Base-by-base conservation (phyloP, 1,140 invertebrate species). In the Diabrotica undecimpunctata region DNA sequence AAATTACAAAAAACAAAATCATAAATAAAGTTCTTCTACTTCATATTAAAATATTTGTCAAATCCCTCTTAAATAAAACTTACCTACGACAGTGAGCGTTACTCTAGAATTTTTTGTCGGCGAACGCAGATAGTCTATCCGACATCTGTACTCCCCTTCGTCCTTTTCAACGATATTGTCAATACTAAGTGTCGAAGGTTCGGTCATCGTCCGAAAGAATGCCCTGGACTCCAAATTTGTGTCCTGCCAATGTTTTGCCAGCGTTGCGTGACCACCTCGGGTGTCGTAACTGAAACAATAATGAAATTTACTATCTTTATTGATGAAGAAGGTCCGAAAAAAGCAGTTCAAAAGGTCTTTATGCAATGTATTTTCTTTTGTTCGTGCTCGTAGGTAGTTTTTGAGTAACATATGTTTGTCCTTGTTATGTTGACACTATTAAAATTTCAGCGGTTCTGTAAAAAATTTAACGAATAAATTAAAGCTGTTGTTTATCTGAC, bases 101-200 rank as follows among this genome's bases (percentile, higher is more conserved):
- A 90, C 84, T 72, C 86, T 84, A 54, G 84, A 83, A 76, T 89
- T 90, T 67, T 85, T 85, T 36, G 89, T 90, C 0, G 88, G 88
- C 54, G 87, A 89, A 69, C 84, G 84, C 5, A 82, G 79, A 73
- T 89, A 91, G 76, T 91, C 90, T 37, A 91, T 88, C 36, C 85
- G 76, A 74, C 86, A 89, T 50, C 85, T 79, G 77, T 88, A 89
- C 58, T 87, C 82, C 5, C 86, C 87, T 66, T 86, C 86, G 74
- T 89, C 88, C 38, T 78, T 79, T 68, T 86, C 83, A 54, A 80
- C 78, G 14, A 90, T 82, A 63, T 83, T 83, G 74, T 87, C 83
- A 62, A 91, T 83, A 65, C 84, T 83, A 35, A 91, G 80, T n/a
- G 83, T 82, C 5, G 88, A 85, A 2, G 88, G 86, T 59, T 84